Conservation (phyloP, 2,888 invertebrate species). For the Epiblema foenella region DNA sequence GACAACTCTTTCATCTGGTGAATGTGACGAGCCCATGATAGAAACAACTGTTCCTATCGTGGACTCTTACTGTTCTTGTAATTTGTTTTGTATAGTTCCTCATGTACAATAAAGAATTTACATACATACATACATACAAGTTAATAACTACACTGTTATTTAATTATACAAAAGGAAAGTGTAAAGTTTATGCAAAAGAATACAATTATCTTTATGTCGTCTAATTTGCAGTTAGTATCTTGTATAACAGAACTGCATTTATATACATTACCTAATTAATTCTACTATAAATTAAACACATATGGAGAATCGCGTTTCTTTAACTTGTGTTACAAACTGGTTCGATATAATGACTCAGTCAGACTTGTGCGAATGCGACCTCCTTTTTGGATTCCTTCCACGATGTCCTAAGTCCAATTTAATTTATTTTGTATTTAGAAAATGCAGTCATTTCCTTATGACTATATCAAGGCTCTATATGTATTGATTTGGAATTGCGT, state of each 20-base stretch:
- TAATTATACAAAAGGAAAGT: not conserved
- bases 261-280: conserved; percentile 27
- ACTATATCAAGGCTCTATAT: not conserved
- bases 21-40: too few relatives aligned
- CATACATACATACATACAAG: not conserved
- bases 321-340: conserved; percentile 15
- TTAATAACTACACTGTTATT: not conserved
- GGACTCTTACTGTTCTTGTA: too few relatives aligned
- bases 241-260: not conserved
- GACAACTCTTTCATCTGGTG: not conserved
- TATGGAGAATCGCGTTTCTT: conserved; percentile 27
- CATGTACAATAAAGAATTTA: too few relatives aligned
- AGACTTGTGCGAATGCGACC: conserved; percentile 4
- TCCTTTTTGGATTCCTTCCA: conserved; percentile 12
- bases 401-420: not conserved
- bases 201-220: not conserved
- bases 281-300: conserved; percentile 36
- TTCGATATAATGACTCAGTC: conserved; percentile 34
- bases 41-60: too few relatives aligned
- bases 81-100: too few relatives aligned
- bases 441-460: conserved; percentile 17
- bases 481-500: not conserved
- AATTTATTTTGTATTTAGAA: not conserved
- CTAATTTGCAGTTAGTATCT: not conserved
- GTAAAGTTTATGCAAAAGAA: too few relatives aligned